Evolutionary conservation across 2,888 invertebrate genomes (phyloP).

Genomic region (Oscheius sp.): DNA sequence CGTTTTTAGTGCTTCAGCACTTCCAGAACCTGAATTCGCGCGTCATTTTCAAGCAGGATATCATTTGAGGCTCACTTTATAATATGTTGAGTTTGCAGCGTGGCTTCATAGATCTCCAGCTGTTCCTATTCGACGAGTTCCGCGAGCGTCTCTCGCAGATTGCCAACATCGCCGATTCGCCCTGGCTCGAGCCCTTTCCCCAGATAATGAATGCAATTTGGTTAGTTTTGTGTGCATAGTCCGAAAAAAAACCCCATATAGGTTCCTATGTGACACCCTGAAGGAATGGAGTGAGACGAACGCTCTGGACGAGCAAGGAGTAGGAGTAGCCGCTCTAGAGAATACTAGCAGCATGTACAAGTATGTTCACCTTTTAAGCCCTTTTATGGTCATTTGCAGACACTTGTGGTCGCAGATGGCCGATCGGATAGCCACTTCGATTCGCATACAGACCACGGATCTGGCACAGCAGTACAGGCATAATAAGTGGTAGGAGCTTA

Average conservation of each 20-base stretch:
- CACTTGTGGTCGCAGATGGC: slow-evolving; percentile 39
- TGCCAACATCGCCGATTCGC: slow-evolving; percentile 75
- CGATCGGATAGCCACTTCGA: slow-evolving; percentile 24
- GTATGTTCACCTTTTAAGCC: background rate
- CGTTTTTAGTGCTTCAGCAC: no score
- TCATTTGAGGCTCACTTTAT: background rate
- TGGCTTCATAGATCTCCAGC: slow-evolving; percentile 88
- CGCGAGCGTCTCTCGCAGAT: slow-evolving; percentile 87
- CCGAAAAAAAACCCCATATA: background rate
- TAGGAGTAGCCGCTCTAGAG: background rate
- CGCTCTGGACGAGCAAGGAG: slow-evolving; percentile 3
- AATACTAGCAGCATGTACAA: slow-evolving; percentile 27
- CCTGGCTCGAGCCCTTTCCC: slow-evolving; percentile 41
- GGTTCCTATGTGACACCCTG: slow-evolving; percentile 30
- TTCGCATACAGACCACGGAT: slow-evolving; percentile 15
- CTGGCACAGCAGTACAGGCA: slow-evolving; percentile 31
- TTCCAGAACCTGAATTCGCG: no score
- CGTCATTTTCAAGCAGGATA: no score
- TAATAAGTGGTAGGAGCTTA: slow-evolving; percentile 25
- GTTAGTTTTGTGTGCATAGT: background rate
- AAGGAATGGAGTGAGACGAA: slow-evolving; percentile 35
- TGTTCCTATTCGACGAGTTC: slow-evolving; percentile 90
- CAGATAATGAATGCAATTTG: slow-evolving; percentile 42
- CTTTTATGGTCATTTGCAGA: background rate
- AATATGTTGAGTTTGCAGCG: slow-evolving; percentile 73